Conservation (phyloP, 2,888 invertebrate genomes). For the Dendrolimus pini region DNA sequence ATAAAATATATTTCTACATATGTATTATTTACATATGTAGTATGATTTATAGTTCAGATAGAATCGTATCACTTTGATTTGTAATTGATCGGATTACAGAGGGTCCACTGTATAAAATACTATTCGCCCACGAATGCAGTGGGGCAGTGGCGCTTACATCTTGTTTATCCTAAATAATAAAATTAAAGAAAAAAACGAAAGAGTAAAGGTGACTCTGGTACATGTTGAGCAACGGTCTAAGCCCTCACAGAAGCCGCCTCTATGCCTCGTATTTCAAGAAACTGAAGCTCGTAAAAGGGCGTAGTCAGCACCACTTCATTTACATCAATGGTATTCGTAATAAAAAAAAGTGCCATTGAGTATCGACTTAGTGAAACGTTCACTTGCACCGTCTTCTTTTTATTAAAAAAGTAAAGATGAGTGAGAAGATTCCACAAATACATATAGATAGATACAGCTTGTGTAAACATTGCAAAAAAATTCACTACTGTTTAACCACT, state of each 20-base stretch:
- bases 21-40: too few species aligned
- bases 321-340: slow-evolving; percentile 33
- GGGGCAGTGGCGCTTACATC: background rate
- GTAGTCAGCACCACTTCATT: slow-evolving; percentile 37
- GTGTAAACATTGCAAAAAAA: too few species aligned
- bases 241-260: background rate
- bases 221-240: background rate
- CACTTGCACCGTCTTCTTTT: slow-evolving; percentile 7
- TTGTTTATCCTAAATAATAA: background rate
- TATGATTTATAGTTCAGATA: too few species aligned
- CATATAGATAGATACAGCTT: background rate
- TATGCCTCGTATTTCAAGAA: slow-evolving; percentile 57
- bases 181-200: background rate
- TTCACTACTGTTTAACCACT: too few species aligned
- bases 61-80: too few species aligned
- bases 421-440: background rate
- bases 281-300: slow-evolving; percentile 53
- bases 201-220: background rate
- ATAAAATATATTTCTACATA: too few species aligned
- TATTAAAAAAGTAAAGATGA: background rate
- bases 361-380: slow-evolving; percentile 6
- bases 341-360: slow-evolving; percentile 16
- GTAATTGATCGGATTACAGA: too few species aligned
- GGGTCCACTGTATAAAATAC: too few species aligned
- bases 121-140: background rate